Percentiles rank a stretch among this genome's conserved stretches.
Evolutionary conservation across 1,140 invertebrate species (phyloP).

Genomic region (Aphaenogaster rudis): DNA sequence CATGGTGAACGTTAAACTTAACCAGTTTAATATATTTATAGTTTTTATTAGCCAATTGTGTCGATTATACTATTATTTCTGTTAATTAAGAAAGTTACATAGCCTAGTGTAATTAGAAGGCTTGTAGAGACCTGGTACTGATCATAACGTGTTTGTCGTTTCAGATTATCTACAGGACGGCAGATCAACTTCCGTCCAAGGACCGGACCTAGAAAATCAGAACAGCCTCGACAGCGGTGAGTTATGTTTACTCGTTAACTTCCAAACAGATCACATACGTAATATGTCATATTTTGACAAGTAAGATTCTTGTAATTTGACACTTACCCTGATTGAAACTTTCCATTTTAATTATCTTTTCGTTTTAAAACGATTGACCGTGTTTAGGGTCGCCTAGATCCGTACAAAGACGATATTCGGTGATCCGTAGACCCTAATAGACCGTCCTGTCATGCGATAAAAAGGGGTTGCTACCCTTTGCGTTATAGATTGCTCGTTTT

Average conservation of each 20-base stretch:
- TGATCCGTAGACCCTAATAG: constrained; percentile 57
- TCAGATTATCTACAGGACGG: constrained; percentile 79
- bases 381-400: constrained; percentile 13
- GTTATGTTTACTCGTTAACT: constrained; percentile 50
- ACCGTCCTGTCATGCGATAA: constrained; percentile 47
- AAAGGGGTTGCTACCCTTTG: constrained; percentile 47
- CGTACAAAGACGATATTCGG: constrained; percentile 13
- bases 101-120: too few species aligned
- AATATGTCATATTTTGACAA: not conserved
- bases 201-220: constrained; percentile 81
- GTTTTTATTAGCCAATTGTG: too few species aligned
- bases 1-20: too few species aligned
- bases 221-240: constrained; percentile 84
- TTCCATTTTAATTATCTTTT: constrained; percentile 27
- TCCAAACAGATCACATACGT: not conserved
- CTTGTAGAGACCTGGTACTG: too few species aligned
- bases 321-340: not conserved
- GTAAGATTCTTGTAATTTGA: not conserved
- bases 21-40: too few species aligned
- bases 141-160: constrained; percentile 54
- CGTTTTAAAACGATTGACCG: constrained; percentile 8
- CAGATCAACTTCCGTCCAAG: constrained; percentile 73
- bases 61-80: too few species aligned
- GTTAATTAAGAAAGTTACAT: too few species aligned
- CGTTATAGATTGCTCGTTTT: constrained; percentile 53